These are phyloP conservation scores for Catalaphyllia jardinei DNA, from an alignment of 64 coral and sea anemone species.

Conservation along the genomic window DNA sequence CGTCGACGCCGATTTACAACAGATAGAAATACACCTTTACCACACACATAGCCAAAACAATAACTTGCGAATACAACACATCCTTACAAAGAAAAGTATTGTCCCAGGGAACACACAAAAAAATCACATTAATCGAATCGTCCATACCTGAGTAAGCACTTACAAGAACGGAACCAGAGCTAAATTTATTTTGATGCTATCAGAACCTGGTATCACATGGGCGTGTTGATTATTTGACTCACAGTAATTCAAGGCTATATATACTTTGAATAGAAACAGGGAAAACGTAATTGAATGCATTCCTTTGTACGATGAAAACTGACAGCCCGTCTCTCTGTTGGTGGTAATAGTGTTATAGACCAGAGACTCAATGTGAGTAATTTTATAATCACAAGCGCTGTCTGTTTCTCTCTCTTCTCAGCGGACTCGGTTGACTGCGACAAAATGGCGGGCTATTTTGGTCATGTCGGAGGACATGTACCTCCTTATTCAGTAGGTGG, in stretches of 20 bases:
- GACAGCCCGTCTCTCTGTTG: constrained; percentile 42
- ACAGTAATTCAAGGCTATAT: constrained; percentile 44
- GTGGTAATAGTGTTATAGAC: constrained; percentile 49
- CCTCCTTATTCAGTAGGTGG: constrained; percentile 53
- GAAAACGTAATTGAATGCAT: constrained; percentile 32
- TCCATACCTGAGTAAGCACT: constrained; percentile 29
- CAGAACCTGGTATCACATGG: constrained; percentile 22
- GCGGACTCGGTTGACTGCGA: neutral
- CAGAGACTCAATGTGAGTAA: constrained; percentile 38
- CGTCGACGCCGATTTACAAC: constrained; percentile 39
- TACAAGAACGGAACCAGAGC: constrained; percentile 3
- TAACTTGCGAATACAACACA: constrained; percentile 5
- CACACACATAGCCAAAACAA: constrained; percentile 44
- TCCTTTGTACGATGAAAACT: constrained; percentile 28
- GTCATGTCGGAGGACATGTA: constrained; percentile 58
- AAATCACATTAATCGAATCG: constrained; percentile 15
- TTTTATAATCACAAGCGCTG: constrained; percentile 47
- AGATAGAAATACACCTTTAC: constrained; percentile 31
- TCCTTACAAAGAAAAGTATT: constrained; percentile 20
- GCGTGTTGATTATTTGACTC: constrained; percentile 48
- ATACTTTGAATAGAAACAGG: constrained; percentile 44
- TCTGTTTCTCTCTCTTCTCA: constrained; percentile 36
- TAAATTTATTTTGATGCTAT: constrained; percentile 54
- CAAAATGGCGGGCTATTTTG: constrained; percentile 77
- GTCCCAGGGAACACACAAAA: constrained; percentile 15